Percentiles rank a stretch among this genome's conserved stretches.
These are phyloP conservation scores for Spea hammondii DNA, from an alignment of 2,797 vertebrate species.

Conservation along the genomic window DNA sequence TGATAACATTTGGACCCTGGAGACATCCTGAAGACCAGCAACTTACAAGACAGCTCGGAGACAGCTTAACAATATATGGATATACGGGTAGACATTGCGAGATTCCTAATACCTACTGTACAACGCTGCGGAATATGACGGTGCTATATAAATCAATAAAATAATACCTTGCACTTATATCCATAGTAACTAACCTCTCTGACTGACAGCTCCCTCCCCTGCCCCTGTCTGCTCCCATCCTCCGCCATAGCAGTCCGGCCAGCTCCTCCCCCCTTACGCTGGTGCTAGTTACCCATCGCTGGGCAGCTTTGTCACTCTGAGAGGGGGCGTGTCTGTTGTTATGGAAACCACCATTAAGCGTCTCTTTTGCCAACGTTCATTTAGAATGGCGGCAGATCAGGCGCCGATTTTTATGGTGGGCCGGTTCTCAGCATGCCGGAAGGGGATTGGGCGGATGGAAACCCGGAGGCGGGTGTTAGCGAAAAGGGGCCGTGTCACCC, in stretches of 20 bases:
- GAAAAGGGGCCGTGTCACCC: neutral
- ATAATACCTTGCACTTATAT: too few species aligned
- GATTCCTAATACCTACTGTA: too few species aligned
- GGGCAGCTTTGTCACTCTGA: neutral
- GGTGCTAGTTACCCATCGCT: neutral
- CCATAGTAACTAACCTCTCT: neutral
- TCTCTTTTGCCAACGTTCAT: conserved; percentile 14
- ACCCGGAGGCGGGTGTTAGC: too few species aligned
- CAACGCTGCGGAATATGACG: too few species aligned
- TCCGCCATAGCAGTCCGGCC: neutral
- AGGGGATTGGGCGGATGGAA: conserved; percentile 4
- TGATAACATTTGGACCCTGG: too few species aligned
- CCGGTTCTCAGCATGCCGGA: neutral
- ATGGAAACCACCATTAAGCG: conserved; percentile 23
- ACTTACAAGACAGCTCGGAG: too few species aligned
- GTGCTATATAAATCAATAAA: too few species aligned
- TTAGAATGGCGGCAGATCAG: conserved; percentile 20
- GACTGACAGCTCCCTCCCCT: neutral
- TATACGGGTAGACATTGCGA: too few species aligned
- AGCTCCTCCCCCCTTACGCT: neutral
- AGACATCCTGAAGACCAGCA: too few species aligned
- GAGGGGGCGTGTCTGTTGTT: neutral
- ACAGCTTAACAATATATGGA: too few species aligned
- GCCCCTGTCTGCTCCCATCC: neutral
- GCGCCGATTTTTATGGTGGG: conserved; percentile 13